A percentile compares a stretch with the other conserved stretches of the same genome.
Evolutionary conservation across 2,797 vertebrate genomes (phyloP).

Genomic region (Chaunax sp.): DNA sequence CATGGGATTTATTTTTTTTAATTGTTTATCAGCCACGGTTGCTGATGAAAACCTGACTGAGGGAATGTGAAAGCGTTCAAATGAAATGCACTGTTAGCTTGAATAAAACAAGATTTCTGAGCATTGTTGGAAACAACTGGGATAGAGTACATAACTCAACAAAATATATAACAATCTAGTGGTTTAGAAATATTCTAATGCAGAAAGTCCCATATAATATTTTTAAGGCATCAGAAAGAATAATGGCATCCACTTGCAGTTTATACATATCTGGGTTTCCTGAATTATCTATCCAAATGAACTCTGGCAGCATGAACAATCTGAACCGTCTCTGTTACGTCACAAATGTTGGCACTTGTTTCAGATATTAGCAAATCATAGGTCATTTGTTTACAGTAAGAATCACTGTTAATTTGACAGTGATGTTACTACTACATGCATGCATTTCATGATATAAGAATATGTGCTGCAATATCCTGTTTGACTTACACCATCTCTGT

Average conservation of each 20-base stretch:
- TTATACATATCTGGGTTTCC: too few species aligned
- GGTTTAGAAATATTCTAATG: too few species aligned
- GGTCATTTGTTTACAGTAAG: neutral
- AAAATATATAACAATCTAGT: too few species aligned
- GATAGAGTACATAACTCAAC: too few species aligned
- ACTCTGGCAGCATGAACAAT: neutral
- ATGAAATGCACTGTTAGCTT: too few species aligned
- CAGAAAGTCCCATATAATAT: too few species aligned
- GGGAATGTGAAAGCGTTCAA: too few species aligned
- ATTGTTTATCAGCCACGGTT: too few species aligned
- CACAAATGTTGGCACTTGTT: neutral
- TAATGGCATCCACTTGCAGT: neutral
- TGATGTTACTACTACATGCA: neutral
- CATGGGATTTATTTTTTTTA: too few species aligned
- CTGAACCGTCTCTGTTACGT: neutral
- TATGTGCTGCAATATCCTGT: neutral
- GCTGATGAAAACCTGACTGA: too few species aligned
- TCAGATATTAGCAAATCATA: neutral
- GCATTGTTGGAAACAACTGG: too few species aligned
- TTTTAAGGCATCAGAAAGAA: neutral
- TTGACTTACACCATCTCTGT: constrained; percentile 95
- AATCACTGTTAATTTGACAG: neutral
- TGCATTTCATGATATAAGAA: neutral
- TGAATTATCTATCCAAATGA: neutral
- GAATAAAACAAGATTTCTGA: too few species aligned